Evolutionary conservation across 2,888 invertebrate genomes (phyloP), one percentile per base, ranked within the genome.

Genomic region (Athripsodes cinereus): DNA sequence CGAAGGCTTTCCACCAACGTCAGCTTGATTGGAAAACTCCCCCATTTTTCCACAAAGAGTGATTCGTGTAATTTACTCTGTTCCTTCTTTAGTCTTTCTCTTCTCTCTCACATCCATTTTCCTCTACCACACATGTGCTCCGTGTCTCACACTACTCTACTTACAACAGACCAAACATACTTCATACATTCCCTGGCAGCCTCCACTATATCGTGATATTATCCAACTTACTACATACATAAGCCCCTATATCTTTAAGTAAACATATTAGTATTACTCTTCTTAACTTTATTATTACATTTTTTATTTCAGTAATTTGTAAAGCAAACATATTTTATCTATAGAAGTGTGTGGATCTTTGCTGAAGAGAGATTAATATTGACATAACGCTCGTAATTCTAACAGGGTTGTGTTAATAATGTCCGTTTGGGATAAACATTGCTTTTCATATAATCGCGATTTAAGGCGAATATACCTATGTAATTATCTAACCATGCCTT

Each of bases 11-110:
- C 59, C 59, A 57, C 52, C 55, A 49, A 53, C 31, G 52, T 48
- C 57, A 57, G 55, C 53, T 59, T 62, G 62, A 62, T 62, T 62
- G 62, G 62, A 58, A 62, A 56, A 51, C 50, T 55, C 57, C 59
- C 47, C 52, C 58, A 22, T 40, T 21, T 50, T 54, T 47, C 53
- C 22, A 19, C 22, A 18, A 50, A 59, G 62, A 62, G 51, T 59
- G 56, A 62, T 59, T 59, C 52, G 40, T 35, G 53, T 59, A 62
- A 59, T 59, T 62, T 59, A 57, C 58, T 55, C 40, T 52, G 55
- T 59, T 55, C 22, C 52, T 20, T 19, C 22, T n/a, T 31, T n/a
- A 19, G 18, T n/a, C 18, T 34, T 19, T 16, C 52, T 21, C 21
- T 47, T n/a, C 18, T 34, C n/a, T 16, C 52, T 21, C 21, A 19